phyloP scores from a whole-genome alignment of 2,888 invertebrate genomes.

The Cosmia pyralina region DNA sequence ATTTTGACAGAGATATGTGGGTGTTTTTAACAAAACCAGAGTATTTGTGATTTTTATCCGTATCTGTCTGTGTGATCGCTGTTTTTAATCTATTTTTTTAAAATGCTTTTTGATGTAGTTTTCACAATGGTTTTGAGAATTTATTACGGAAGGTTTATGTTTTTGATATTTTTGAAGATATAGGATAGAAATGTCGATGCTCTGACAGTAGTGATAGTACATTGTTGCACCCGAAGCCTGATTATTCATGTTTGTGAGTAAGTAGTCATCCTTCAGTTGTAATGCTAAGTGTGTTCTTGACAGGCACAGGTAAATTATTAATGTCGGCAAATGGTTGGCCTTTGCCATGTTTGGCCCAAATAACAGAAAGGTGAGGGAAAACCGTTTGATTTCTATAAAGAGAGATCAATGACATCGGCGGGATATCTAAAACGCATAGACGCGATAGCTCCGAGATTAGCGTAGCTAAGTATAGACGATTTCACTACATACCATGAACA shows the following conservation, averaged over 20 bases:
- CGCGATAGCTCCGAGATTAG: background rate
- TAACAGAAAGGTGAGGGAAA: background rate
- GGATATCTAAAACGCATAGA: background rate
- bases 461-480: slow-evolving; percentile 14
- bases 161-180: background rate
- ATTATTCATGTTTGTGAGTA: slow-evolving; percentile 1
- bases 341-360: background rate
- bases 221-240: no score
- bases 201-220: no score
- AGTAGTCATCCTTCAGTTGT: background rate
- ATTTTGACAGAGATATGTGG: background rate
- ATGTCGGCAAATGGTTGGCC: background rate
- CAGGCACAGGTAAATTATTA: background rate
- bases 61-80: background rate
- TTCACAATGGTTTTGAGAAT: background rate
- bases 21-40: background rate
- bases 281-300: background rate
- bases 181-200: background rate
- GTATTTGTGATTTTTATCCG: background rate
- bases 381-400: background rate
- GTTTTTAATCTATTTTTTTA: background rate
- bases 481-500: slow-evolving; percentile 36
- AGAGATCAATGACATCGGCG: slow-evolving; percentile 4
- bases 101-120: background rate
- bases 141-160: background rate